Evolutionary conservation across 2,888 invertebrate genomes (phyloP).

Genomic region (Polyommatus iphigenia): DNA sequence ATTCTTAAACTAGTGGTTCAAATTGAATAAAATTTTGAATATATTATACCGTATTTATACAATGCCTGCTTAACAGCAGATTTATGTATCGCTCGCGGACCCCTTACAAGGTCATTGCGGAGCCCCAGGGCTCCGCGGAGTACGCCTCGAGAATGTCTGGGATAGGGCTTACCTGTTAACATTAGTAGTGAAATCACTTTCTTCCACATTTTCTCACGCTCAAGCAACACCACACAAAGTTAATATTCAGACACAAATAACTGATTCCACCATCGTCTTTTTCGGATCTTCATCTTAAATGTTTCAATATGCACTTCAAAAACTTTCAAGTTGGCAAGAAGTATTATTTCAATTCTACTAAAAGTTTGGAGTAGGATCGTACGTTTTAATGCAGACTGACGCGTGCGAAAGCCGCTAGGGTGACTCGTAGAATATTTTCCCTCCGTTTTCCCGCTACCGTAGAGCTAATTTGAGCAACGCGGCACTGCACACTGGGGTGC

Average conservation of each 20-base stretch:
- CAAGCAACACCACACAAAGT: neutral
- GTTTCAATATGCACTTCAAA: neutral
- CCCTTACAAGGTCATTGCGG: no score
- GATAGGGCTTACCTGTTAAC: neutral
- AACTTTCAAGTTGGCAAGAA: neutral
- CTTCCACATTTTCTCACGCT: neutral
- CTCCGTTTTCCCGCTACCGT: slow-evolving; percentile 25
- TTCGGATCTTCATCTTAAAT: slow-evolving; percentile 20
- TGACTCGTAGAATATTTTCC: slow-evolving; percentile 5
- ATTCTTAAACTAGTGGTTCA: no score
- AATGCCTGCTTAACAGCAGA: no score
- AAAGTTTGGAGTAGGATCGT: neutral
- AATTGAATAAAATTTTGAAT: no score
- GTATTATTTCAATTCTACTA: neutral
- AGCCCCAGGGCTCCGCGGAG: no score
- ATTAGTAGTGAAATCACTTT: neutral
- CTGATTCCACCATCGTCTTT: slow-evolving; percentile 17
- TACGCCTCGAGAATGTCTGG: no score
- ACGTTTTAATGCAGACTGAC: slow-evolving; percentile 7
- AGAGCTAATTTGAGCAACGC: neutral
- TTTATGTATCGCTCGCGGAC: no score
- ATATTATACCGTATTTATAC: no score
- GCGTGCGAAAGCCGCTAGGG: slow-evolving; percentile 13
- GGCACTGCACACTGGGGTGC: neutral
- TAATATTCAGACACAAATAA: neutral